Evolutionary conservation across 2,888 invertebrate species (phyloP), one percentile per base, ranked within the genome.

Genomic region (Horisme vitalbata): DNA sequence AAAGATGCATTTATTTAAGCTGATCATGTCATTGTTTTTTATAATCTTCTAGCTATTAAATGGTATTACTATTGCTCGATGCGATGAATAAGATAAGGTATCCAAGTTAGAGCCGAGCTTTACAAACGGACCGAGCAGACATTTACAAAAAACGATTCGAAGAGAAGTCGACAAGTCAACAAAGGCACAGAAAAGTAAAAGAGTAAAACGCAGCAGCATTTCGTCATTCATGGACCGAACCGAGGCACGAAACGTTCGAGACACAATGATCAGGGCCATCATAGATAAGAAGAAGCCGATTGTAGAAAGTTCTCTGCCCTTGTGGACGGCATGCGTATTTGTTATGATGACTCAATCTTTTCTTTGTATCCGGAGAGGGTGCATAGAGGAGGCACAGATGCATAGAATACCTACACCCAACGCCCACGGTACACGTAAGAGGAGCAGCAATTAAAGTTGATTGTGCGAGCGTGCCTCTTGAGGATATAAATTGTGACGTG

Each of bases 341-440:
- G 87, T 88, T 88, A 83, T 86, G 87, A 88, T 88, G 88, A 88
- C 85, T 88, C 84, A 83, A 87, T 88, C 71, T 75, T 88, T 88
- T 79, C 84, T 85, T 88, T 88, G 81, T 84, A 63, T 63, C 57
- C 60, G 55, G 60, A 74, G 71, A 46, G 75, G 75, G 73, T 74
- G 63, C 71, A 67, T 59, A 60, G 63, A 68, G 63, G 64, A 65
- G 43, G 45, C 46, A 36, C 24, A 52, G 65, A 58, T 52, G 57
- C 65, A 63, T 65, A 69, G 69, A 73, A 68, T 63, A 68, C 60
- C 63, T 68, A 68, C 63, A 63, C 49, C 45, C 36, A 33, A 51
- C 56, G 52, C 59, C 49, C 41, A 75, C 82, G 74, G 74, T 59
- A 65, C 64, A 68, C 79, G 78, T 80, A 82, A 83, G 74, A 82